phyloP scores from a whole-genome alignment of 2,888 invertebrate genomes.

The Phymatocera aterrima region DNA sequence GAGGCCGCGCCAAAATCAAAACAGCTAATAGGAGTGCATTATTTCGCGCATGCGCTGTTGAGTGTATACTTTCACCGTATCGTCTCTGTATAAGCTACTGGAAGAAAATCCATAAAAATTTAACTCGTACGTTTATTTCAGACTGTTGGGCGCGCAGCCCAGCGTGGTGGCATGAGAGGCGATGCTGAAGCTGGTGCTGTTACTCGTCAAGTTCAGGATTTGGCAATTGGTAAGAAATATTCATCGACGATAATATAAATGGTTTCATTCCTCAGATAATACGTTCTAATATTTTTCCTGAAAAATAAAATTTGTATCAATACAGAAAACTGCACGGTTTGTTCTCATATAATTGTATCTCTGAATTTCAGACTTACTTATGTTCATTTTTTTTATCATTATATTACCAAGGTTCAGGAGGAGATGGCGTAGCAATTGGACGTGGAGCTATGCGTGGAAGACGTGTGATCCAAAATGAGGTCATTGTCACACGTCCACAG shows the following conservation, averaged over 20 bases:
- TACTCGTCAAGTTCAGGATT: not conserved
- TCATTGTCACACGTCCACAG: slow-evolving; percentile 72
- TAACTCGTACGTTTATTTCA: not conserved
- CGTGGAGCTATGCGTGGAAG: slow-evolving; percentile 79
- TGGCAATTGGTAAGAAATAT: slow-evolving; percentile 47
- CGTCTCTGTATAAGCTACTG: no score
- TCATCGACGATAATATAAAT: no score
- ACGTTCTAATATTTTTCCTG: no score
- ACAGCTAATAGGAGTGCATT: no score
- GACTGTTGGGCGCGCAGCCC: slow-evolving; percentile 12
- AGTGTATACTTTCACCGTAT: no score
- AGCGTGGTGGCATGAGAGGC: not conserved
- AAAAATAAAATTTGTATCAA: no score
- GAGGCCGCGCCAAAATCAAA: no score
- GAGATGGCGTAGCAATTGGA: slow-evolving; percentile 68
- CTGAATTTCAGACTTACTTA: not conserved
- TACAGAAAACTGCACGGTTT: no score
- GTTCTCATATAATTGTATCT: no score
- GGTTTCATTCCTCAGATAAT: no score
- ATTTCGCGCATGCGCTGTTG: no score
- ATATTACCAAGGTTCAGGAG: slow-evolving; percentile 69
- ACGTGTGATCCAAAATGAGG: slow-evolving; percentile 74
- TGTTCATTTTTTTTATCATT: not conserved
- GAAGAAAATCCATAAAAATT: no score
- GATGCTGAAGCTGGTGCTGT: slow-evolving; percentile 8